These are phyloP conservation scores for Hephaestus fuliginosus DNA, from an alignment of 2,797 vertebrate genomes.

Conservation along the genomic window DNA sequence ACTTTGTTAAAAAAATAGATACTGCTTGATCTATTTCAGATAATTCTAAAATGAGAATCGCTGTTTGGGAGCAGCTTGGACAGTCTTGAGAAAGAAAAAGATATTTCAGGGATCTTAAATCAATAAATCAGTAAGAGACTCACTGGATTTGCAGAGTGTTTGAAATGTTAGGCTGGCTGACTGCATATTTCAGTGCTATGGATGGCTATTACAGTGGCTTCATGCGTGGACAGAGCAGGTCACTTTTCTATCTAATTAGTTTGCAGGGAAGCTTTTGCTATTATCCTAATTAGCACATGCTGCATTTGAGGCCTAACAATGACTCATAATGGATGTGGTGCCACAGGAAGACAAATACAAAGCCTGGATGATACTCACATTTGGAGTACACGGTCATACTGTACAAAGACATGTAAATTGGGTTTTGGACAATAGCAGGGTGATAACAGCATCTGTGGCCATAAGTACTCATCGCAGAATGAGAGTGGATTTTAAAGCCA, in stretches of 20 bases:
- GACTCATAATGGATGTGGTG: constrained; percentile 53
- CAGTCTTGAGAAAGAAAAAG: constrained; percentile 44
- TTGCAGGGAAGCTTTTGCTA: constrained; percentile 51
- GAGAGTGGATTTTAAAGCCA: no score
- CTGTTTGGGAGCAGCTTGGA: constrained; percentile 37
- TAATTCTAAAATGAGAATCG: constrained; percentile 29
- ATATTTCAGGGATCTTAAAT: constrained; percentile 51
- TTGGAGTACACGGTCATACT: not conserved
- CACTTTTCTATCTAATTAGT: constrained; percentile 56
- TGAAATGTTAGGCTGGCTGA: constrained; percentile 36
- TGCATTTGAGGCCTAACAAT: constrained; percentile 45
- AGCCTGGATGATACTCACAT: constrained; percentile 5
- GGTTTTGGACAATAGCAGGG: constrained; percentile 1
- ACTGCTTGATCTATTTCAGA: constrained; percentile 64
- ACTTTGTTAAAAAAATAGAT: constrained; percentile 43
- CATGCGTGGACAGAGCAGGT: constrained; percentile 30
- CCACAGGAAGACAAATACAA: constrained; percentile 24
- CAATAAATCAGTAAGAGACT: constrained; percentile 40
- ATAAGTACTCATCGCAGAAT: no score
- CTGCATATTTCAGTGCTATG: constrained; percentile 41
- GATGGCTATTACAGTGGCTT: constrained; percentile 38
- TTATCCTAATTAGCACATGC: constrained; percentile 54
- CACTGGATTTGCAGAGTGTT: constrained; percentile 52
- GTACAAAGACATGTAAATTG: constrained; percentile 24
- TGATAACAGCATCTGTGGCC: no score